Base-by-base conservation (phyloP, 2,797 vertebrate genomes). In the Propithecus perrieri region DNA sequence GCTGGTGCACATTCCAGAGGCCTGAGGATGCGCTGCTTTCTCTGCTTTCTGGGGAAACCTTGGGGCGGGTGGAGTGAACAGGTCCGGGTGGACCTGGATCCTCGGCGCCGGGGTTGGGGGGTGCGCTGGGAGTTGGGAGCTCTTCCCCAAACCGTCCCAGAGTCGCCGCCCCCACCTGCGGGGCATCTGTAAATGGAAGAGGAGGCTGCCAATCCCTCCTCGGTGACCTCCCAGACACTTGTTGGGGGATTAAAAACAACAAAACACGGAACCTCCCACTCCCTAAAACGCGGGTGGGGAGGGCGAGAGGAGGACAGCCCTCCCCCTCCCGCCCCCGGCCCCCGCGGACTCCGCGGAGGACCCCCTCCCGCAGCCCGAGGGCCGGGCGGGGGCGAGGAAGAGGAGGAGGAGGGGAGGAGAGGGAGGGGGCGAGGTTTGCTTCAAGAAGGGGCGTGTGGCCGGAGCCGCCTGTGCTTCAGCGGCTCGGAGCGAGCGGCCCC, bases 1-100 rank as follows among this genome's bases (percentile, higher is more conserved):
- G 79, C 94, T 97, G 86, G 95, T 98, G 94, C 97, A 93, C 97
- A 97, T 96, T 96, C 98, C 98, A 92, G 98, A 93, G 97, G 79
- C 67, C 48, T 61, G 93, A 96, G 95, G 96, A 95, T 33, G 83
- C 85, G 84, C 74, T 94, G 97, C 92, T 97, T 96, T 97, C 97
- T 96, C 38, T 53, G 50, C 55, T 24, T 9, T 24, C 22, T 10
- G 71, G 96, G 89, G 97, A 97, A 93, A 93, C 84, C 88, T 75
- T 17, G 90, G 85, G 95, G 72, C 24, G 75, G 94, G 53, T 74
- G 74, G 28, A 2, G 35, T 7, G 6, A 41, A 4, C 0, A 33
- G 94, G 94, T 55, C 61, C 79, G 53, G 50, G 18, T 17, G 88
- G 74, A 95, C 71, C 41, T 13, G 14, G 1, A 22, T 24, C 35